Conservation (phyloP, 2,113 vertebrate species). For the Platysteira castanea region DNA sequence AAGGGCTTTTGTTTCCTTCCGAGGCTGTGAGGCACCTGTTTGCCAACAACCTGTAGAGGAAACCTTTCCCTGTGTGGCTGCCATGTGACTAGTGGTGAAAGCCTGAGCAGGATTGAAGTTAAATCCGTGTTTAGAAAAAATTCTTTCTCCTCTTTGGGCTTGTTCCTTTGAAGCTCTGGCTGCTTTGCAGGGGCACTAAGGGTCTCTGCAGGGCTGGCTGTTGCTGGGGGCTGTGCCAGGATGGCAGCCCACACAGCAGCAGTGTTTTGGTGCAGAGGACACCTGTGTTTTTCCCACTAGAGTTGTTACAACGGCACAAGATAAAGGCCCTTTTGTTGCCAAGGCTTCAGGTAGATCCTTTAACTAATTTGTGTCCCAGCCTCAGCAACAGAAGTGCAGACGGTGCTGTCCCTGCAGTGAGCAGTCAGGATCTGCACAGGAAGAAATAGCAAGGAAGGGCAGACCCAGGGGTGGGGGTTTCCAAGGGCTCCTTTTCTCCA, state of each 20-base stretch:
- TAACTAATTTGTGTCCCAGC: background rate
- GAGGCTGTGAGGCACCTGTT: background rate
- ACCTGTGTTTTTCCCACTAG: background rate
- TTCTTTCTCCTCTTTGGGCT: background rate
- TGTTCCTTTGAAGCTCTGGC: background rate
- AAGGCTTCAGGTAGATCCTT: background rate
- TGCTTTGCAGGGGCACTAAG: background rate
- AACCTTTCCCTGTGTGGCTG: background rate
- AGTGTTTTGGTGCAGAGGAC: background rate
- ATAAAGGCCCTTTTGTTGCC: background rate
- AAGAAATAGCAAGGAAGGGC: background rate
- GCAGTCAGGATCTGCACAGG: background rate
- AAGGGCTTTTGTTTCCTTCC: conserved; percentile 1
- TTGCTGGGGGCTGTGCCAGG: background rate
- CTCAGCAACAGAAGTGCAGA: background rate
- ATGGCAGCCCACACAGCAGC: background rate
- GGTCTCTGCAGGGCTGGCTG: background rate
- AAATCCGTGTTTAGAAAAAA: background rate
- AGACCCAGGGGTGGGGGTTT: background rate
- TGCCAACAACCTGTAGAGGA: background rate
- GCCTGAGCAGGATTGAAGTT: background rate
- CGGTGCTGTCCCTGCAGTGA: background rate
- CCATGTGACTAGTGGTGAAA: background rate
- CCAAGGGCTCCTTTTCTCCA: background rate
- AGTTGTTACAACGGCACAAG: background rate